A percentile compares a stretch with the other conserved stretches of the same genome.
phyloP scores from a whole-genome alignment of 2,888 invertebrate genomes.

The Tinea trinotella region DNA sequence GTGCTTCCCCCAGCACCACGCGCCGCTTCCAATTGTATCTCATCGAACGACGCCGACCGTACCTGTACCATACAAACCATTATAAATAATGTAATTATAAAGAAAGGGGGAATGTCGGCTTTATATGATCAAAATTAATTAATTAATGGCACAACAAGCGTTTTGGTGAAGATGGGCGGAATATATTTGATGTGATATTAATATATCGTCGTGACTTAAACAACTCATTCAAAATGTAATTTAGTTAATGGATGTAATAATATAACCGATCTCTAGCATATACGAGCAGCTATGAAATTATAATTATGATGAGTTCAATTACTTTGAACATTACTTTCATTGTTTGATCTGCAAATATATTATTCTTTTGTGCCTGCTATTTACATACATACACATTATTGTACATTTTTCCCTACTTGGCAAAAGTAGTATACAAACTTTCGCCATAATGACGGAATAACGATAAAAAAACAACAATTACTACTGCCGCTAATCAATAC shows the following conservation, averaged over 20 bases:
- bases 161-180: not conserved
- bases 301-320: not conserved
- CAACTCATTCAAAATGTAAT: slow-evolving; percentile 1
- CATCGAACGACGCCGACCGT: slow-evolving; percentile 91
- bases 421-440: too few species aligned
- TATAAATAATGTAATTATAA: not conserved
- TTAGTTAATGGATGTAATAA: slow-evolving; percentile 3
- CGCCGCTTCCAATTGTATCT: slow-evolving; percentile 86
- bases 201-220: not conserved
- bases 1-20: slow-evolving; percentile 63
- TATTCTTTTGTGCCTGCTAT: too few species aligned
- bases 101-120: not conserved
- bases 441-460: too few species aligned
- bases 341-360: not conserved
- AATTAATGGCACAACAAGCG: not conserved
- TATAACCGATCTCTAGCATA: not conserved
- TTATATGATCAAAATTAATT: not conserved
- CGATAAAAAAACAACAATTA: not conserved
- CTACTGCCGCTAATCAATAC: too few species aligned
- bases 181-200: not conserved
- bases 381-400: too few species aligned
- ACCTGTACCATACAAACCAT: slow-evolving; percentile 55
- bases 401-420: too few species aligned
- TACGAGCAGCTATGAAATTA: not conserved
- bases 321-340: not conserved